These are phyloP conservation scores for Troilus luridus DNA, from an alignment of 2,888 invertebrate species.

Conservation along the genomic window DNA sequence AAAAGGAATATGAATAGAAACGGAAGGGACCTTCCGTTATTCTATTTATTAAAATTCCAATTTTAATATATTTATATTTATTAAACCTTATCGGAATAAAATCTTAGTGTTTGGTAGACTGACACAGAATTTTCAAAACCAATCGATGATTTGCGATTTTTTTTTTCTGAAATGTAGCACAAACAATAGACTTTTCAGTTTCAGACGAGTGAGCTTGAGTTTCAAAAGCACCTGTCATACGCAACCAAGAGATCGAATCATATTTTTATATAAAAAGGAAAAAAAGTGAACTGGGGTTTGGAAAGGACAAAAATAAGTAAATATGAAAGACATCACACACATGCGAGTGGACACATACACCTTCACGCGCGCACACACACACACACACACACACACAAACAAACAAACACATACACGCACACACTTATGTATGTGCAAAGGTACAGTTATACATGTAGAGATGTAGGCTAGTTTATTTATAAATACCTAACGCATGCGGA, in stretches of 20 bases:
- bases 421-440: too few relatives aligned
- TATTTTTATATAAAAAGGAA: not conserved
- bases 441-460: too few relatives aligned
- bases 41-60: not conserved
- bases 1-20: not conserved
- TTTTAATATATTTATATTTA: not conserved
- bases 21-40: not conserved
- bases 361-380: not conserved
- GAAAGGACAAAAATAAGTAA: not conserved
- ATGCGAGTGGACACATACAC: not conserved
- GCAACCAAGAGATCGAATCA: not conserved
- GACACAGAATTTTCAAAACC: not conserved
- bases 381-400: too few relatives aligned
- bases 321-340: not conserved
- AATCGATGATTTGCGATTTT: not conserved
- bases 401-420: too few relatives aligned
- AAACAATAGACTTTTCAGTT: not conserved
- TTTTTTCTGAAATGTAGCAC: not conserved
- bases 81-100: not conserved
- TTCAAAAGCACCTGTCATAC: constrained; percentile 16
- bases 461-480: too few relatives aligned
- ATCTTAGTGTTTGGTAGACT: not conserved
- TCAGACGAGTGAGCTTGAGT: not conserved
- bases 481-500: too few relatives aligned
- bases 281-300: not conserved